Conservation (phyloP, 2,113 vertebrate species). For the Pandion haliaetus region DNA sequence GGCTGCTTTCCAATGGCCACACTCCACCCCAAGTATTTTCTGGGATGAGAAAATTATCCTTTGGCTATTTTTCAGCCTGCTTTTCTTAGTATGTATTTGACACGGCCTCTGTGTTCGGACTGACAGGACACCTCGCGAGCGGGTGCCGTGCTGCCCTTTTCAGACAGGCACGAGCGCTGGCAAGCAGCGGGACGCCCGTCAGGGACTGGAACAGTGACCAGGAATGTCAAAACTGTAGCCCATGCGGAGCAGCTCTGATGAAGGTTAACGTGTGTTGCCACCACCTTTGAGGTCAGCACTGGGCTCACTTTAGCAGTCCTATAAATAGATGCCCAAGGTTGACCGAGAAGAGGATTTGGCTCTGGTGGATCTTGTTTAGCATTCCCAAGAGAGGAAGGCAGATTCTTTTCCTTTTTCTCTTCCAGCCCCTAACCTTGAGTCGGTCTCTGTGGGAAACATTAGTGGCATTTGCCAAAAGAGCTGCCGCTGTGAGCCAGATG, state of each 20-base stretch:
- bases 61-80: background rate
- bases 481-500: background rate
- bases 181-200: background rate
- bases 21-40: background rate
- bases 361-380: background rate
- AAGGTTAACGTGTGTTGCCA: background rate
- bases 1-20: background rate
- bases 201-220: background rate
- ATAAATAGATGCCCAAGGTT: slow-evolving; percentile 49
- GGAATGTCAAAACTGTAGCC: background rate
- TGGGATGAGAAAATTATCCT: background rate
- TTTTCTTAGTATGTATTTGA: background rate
- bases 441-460: background rate
- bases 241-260: background rate
- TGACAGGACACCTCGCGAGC: background rate
- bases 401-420: slow-evolving; percentile 14
- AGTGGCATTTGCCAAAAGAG: background rate
- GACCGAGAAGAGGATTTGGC: slow-evolving; percentile 17
- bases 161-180: background rate
- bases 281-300: slow-evolving; percentile 17
- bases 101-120: background rate
- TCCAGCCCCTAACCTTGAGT: slow-evolving; percentile 12
- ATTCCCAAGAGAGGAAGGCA: slow-evolving; percentile 13
- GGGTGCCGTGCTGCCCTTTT: background rate
- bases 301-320: slow-evolving; percentile 2